Evolutionary conservation across 2,888 invertebrate genomes (phyloP).

Genomic region (Latheticus oryzae): DNA sequence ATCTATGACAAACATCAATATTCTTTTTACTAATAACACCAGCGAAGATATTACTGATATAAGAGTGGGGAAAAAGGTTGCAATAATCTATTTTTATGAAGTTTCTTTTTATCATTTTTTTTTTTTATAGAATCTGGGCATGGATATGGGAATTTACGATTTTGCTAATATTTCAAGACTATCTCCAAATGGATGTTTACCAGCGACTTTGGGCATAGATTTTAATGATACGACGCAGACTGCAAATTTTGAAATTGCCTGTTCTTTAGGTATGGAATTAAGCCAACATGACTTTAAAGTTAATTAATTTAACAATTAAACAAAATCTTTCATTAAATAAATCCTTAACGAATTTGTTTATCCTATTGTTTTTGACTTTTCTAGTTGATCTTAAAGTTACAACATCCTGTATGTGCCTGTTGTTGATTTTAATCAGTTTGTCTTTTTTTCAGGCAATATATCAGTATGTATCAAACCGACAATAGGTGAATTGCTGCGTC

Average conservation of each 20-base stretch:
- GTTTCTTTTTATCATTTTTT: constrained; percentile 31
- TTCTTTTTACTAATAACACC: constrained; percentile 81
- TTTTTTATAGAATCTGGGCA: constrained; percentile 70
- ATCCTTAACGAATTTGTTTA: too few species aligned
- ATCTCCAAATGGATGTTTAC: constrained; percentile 72
- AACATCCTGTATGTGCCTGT: too few species aligned
- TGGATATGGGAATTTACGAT: constrained; percentile 80
- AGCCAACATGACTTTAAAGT: too few species aligned
- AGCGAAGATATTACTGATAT: constrained; percentile 76
- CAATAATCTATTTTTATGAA: neutral
- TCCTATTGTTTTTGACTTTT: too few species aligned
- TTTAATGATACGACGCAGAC: constrained; percentile 94
- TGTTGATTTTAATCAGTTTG: too few species aligned
- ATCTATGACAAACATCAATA: constrained; percentile 83
- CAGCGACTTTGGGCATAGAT: constrained; percentile 84
- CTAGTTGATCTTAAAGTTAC: too few species aligned
- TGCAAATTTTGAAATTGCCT: constrained; percentile 81
- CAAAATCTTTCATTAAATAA: too few species aligned
- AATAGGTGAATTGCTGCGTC: constrained; percentile 88
- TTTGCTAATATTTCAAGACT: constrained; percentile 77
- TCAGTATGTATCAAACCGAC: constrained; percentile 78
- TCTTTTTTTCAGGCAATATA: constrained; percentile 73
- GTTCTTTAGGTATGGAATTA: constrained; percentile 67
- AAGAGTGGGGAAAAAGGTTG: constrained; percentile 76
- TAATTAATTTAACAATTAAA: too few species aligned